Conservation (phyloP, 1,140 invertebrate species). For the Dreissena rostriformis region DNA sequence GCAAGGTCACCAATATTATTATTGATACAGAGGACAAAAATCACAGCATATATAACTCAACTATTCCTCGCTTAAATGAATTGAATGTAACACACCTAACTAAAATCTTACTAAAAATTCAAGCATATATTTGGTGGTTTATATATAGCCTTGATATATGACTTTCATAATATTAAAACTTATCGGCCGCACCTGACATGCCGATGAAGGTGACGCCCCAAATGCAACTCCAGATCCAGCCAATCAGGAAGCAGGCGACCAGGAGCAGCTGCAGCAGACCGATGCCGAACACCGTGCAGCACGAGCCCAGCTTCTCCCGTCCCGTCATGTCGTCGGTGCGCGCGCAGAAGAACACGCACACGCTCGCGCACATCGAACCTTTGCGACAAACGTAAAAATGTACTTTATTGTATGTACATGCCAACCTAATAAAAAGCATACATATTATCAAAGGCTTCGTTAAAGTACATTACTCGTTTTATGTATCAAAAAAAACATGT, state of each 20-base stretch:
- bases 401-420: not conserved
- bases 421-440: no score
- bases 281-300: constrained; percentile 62
- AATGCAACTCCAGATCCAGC: constrained; percentile 70
- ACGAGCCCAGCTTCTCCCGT: constrained; percentile 55
- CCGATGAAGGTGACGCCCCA: constrained; percentile 66
- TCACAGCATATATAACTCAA: no score
- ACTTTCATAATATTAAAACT: not conserved
- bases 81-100: no score
- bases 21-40: no score
- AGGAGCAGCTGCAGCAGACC: constrained; percentile 65
- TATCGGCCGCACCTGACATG: constrained; percentile 59
- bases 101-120: no score
- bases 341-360: constrained; percentile 62
- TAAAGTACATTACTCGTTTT: not conserved
- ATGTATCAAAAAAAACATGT: no score
- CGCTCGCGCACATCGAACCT: constrained; percentile 62
- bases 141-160: no score
- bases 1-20: no score
- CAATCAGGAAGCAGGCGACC: constrained; percentile 63
- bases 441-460: not conserved
- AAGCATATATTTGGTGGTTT: no score
- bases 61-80: no score
- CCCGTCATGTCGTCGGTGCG: constrained; percentile 55
- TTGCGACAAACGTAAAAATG: not conserved